Evolutionary conservation across 2,888 invertebrate genomes (phyloP).

Genomic region (Hirtodrosophila alboralis): DNA sequence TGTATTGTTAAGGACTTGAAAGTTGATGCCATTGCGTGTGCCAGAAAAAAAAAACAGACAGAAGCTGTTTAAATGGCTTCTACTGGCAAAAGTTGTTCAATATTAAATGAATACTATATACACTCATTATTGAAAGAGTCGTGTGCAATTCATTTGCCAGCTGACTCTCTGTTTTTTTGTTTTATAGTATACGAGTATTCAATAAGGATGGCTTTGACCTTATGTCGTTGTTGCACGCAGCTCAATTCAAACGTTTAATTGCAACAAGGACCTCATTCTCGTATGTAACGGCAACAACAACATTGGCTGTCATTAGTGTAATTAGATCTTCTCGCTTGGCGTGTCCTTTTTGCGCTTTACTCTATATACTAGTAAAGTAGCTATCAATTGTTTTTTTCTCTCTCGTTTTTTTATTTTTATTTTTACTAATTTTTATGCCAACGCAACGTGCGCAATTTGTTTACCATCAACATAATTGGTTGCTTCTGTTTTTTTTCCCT

Average conservation of each 20-base stretch:
- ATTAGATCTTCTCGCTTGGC: constrained; percentile 78
- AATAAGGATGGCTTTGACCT: constrained; percentile 70
- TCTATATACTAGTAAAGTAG: constrained; percentile 48
- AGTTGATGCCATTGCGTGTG: constrained; percentile 54
- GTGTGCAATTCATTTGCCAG: constrained; percentile 79
- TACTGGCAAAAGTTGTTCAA: constrained; percentile 35
- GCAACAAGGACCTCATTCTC: constrained; percentile 43
- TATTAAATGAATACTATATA: constrained; percentile 65
- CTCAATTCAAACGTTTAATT: constrained; percentile 81
- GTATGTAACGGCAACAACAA: constrained; percentile 1
- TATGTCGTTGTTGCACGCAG: constrained; percentile 82
- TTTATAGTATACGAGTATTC: no score
- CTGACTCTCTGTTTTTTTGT: constrained; percentile 74
- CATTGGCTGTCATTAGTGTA: constrained; percentile 77
- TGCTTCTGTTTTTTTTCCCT: constrained; percentile 45
- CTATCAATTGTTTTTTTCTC: constrained; percentile 43
- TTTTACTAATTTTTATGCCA: constrained; percentile 75
- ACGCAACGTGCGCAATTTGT: constrained; percentile 83
- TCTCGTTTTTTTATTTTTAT: constrained; percentile 7
- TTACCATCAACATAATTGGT: constrained; percentile 83
- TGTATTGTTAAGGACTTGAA: no score
- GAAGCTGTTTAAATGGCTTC: constrained; percentile 56
- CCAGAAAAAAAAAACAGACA: constrained; percentile 26
- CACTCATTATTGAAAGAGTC: constrained; percentile 24
- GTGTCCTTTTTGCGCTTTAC: constrained; percentile 57